These are phyloP conservation scores for Myiotriccus ornatus DNA, from an alignment of 2,797 vertebrate genomes.

Conservation along the genomic window DNA sequence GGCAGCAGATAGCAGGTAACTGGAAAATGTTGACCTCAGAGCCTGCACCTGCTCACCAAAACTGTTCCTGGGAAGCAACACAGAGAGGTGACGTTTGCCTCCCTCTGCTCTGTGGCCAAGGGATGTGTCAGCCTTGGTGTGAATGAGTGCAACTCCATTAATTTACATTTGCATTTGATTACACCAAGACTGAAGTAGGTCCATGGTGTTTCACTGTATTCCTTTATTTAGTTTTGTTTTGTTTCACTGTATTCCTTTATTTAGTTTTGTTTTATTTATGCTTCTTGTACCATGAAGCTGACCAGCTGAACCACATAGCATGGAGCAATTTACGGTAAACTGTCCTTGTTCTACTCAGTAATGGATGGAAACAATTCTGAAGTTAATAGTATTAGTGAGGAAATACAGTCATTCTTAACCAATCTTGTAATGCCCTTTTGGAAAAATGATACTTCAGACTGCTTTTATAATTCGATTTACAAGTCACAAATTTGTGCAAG, in stretches of 20 bases:
- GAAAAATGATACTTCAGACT: slow-evolving; percentile 61
- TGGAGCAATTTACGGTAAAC: slow-evolving; percentile 11
- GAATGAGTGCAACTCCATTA: neutral
- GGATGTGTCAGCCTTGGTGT: neutral
- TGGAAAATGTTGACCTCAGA: neutral
- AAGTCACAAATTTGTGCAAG: slow-evolving; percentile 59
- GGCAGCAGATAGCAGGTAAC: neutral
- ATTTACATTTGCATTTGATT: slow-evolving; percentile 16
- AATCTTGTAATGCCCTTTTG: slow-evolving; percentile 53
- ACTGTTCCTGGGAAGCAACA: neutral
- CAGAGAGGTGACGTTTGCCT: neutral
- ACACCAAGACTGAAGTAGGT: neutral
- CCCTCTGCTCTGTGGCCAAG: neutral
- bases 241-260: slow-evolving; percentile 12
- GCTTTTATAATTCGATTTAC: slow-evolving; percentile 67
- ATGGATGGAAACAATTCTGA: slow-evolving; percentile 59
- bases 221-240: slow-evolving; percentile 7
- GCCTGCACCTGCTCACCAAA: neutral
- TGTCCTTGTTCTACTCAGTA: slow-evolving; percentile 7
- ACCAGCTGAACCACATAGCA: neutral
- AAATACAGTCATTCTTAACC: slow-evolving; percentile 65
- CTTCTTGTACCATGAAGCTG: neutral
- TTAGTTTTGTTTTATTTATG: slow-evolving; percentile 9
- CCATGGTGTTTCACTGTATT: neutral
- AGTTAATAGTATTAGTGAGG: slow-evolving; percentile 64